Base-by-base conservation (phyloP, 2,113 vertebrate species). In the Lichenostomus cassidix region DNA sequence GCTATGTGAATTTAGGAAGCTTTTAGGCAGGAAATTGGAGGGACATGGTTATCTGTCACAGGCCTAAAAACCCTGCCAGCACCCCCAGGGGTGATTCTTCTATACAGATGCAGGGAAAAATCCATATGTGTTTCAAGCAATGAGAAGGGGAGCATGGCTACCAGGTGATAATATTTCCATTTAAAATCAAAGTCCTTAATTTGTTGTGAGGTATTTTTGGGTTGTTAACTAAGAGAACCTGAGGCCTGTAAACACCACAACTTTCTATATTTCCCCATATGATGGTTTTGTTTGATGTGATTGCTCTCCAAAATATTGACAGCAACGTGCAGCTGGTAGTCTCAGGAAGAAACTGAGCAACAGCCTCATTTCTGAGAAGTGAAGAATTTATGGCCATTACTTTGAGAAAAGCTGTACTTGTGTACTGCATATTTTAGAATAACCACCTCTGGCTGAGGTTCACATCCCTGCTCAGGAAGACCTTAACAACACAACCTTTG, bases 11-110 rank as follows among this genome's bases (percentile, higher is more conserved):
- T 92, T 84, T 93, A 79, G 93, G 70, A 76, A 91, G 88, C 67
- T 95, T 96, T 97, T 96, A 84, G 68, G 35, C 75, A 86, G 91
- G 79, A 96, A 96, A 97, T 95, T 95, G 81, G 81, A 97, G 83
- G 90, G 94, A 92, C 73, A 70, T 0, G 10, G 75, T 94, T 94
- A 73, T 97, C 88, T 83, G 78, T 95, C 93, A 95, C 80, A 84
- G 94, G 50, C 44, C 70, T 92, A 89, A 94, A 95, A 88, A 44
- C 44, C 35, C 81, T 87, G 33, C 49, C 52, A 25, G 67, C 86
- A 53, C 33, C 78, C 78, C 68, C 7, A 8, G 62, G 92, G 88
- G 50, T 27, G 71, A 88, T 68, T 33, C 52, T 88, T 81, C 4
- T 2, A 23, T 77, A 87, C 15, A 79, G 71, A 79, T 47, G 10